Conservation (phyloP, 2,113 vertebrate species). For the Egretta garzetta region DNA sequence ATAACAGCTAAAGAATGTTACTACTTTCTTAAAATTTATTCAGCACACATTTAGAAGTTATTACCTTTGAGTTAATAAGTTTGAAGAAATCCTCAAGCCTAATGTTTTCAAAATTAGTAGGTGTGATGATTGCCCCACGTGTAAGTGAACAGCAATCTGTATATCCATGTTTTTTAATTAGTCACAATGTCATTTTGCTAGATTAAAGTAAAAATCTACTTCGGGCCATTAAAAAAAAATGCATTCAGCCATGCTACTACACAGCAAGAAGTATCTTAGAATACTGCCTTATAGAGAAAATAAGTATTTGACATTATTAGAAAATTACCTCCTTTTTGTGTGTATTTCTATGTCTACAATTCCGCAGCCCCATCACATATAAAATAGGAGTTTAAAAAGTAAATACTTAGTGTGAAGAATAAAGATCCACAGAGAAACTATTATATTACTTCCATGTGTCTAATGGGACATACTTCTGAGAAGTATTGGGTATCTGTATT, state of each 20-base stretch:
- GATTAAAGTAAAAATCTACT: background rate
- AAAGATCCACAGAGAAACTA: background rate
- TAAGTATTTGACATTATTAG: background rate
- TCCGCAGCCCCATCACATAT: background rate
- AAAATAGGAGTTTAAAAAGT: background rate
- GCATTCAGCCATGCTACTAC: background rate
- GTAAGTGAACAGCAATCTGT: background rate
- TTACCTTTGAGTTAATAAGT: background rate
- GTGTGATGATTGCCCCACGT: background rate
- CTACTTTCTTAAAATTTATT: background rate
- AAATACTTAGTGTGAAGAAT: background rate
- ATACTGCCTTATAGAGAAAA: background rate
- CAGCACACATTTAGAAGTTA: background rate
- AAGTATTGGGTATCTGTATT: background rate
- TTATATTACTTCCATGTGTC: background rate
- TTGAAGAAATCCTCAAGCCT: background rate
- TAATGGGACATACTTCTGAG: background rate
- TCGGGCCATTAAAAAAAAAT: background rate
- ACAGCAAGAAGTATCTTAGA: background rate
- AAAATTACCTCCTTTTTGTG: background rate
- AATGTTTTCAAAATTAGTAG: background rate
- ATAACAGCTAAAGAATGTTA: background rate
- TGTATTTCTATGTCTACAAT: rapidly evolving
- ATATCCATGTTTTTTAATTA: background rate
- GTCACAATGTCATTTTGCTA: background rate